A percentile compares a stretch with the other conserved stretches of the same genome.
Conservation (phyloP, 2,797 vertebrate species). For the Lophotriccus pileatus region DNA sequence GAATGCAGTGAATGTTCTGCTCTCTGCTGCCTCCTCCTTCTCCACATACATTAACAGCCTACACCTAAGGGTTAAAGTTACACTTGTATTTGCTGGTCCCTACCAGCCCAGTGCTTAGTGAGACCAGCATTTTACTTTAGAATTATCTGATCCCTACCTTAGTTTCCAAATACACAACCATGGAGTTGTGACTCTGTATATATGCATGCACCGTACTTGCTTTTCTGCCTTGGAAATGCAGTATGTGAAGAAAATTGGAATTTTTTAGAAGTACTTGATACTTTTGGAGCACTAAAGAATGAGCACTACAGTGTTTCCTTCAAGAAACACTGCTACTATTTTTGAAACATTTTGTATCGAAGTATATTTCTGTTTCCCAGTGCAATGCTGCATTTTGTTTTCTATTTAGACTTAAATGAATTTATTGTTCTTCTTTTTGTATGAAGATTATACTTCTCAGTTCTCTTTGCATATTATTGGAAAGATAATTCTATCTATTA, state of each 20-base stretch:
- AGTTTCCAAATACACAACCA: neutral
- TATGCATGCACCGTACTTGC: neutral
- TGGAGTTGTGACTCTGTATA: neutral
- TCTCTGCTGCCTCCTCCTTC: neutral
- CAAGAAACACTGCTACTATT: neutral
- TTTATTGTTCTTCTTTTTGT: conserved; percentile 23
- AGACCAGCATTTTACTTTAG: neutral
- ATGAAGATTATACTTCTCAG: neutral
- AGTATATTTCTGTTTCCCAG: conserved; percentile 12
- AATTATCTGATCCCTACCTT: neutral
- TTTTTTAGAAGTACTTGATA: neutral
- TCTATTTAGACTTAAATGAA: neutral
- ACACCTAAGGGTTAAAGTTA: neutral
- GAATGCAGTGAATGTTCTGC: neutral
- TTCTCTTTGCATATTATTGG: conserved; percentile 13
- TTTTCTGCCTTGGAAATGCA: neutral
- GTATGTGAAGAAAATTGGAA: neutral
- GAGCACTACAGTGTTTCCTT: neutral
- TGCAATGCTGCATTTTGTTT: conserved; percentile 24
- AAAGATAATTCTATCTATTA: neutral
- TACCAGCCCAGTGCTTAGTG: neutral
- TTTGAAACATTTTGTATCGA: neutral
- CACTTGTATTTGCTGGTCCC: neutral
- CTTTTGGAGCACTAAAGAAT: neutral
- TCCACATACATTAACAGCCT: neutral